A percentile compares a stretch with the other conserved stretches of the same genome.
These are phyloP conservation scores for Chaitophorus viminalis DNA, from an alignment of 2,888 invertebrate species.

Conservation along the genomic window DNA sequence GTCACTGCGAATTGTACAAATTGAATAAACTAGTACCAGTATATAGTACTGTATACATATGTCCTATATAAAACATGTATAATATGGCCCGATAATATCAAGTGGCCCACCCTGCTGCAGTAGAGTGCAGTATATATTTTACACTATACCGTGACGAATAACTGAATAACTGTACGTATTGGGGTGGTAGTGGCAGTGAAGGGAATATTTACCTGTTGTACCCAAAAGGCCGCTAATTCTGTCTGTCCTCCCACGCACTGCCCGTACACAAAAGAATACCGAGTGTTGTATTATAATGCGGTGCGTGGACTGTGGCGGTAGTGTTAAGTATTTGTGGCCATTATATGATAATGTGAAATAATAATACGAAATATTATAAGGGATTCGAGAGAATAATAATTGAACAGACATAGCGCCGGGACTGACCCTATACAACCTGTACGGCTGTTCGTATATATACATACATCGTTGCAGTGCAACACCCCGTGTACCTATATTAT, in stretches of 20 bases:
- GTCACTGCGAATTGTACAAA: neutral
- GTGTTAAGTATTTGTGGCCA: slow-evolving; percentile 50
- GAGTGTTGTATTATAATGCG: neutral
- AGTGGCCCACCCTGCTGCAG: slow-evolving; percentile 22
- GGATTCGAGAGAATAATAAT: slow-evolving; percentile 19
- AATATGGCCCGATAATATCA: neutral
- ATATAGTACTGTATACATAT: too few relatives aligned
- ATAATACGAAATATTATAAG: slow-evolving; percentile 40
- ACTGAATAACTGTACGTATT: slow-evolving; percentile 23
- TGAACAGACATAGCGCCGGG: slow-evolving; percentile 31
- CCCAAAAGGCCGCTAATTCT: slow-evolving; percentile 42
- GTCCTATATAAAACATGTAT: too few relatives aligned
- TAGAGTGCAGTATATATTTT: neutral
- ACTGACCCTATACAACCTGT: slow-evolving; percentile 20
- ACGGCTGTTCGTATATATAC: neutral
- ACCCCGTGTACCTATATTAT: neutral
- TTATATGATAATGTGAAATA: slow-evolving; percentile 50
- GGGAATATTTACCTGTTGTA: slow-evolving; percentile 11
- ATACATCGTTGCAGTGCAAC: neutral
- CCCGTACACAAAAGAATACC: slow-evolving; percentile 28
- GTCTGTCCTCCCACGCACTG: slow-evolving; percentile 14
- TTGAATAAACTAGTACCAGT: neutral
- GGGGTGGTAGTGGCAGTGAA: too few relatives aligned
- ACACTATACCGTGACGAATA: slow-evolving; percentile 30
- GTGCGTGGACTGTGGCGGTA: neutral